Percentiles rank a stretch among this genome's conserved stretches.
Conservation (phyloP, 2,888 invertebrate genomes). For the Calephelis perditalis region DNA sequence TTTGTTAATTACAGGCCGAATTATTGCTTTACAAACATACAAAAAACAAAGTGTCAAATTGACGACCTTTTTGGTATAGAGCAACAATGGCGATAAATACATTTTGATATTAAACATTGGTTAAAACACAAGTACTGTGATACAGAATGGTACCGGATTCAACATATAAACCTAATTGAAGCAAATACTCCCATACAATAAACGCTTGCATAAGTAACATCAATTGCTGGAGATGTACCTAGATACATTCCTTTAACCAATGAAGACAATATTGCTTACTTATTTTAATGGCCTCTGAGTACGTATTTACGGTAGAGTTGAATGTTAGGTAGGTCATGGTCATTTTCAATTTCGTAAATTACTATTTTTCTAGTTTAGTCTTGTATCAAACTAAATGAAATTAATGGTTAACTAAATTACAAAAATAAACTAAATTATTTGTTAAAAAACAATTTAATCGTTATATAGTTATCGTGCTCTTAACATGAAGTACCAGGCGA, state of each 20-base stretch:
- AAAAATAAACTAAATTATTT: no score
- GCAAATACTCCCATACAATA: conserved; percentile 34
- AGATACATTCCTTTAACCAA: conserved; percentile 18
- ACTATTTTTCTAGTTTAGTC: neutral
- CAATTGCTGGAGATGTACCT: conserved; percentile 27
- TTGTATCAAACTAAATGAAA: no score
- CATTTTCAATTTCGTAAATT: neutral
- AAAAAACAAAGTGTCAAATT: no score
- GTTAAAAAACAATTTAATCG: no score
- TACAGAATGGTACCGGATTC: conserved; percentile 35
- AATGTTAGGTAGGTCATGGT: conserved; percentile 18
- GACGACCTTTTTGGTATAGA: neutral
- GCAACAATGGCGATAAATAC: neutral
- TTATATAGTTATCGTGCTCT: conserved; percentile 27
- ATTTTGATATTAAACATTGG: conserved; percentile 4
- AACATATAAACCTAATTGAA: conserved; percentile 38
- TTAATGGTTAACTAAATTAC: no score
- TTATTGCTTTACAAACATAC: no score
- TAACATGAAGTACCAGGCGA: conserved; percentile 61
- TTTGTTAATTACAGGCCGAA: no score
- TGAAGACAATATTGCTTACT: conserved; percentile 16
- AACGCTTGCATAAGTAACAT: conserved; percentile 29
- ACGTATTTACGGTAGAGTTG: neutral
- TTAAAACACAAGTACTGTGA: conserved; percentile 26
- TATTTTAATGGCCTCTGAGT: neutral